Evolutionary conservation across 2,797 vertebrate genomes (phyloP), one percentile per base, ranked within the genome.

Genomic region (Pitangus sulphuratus): DNA sequence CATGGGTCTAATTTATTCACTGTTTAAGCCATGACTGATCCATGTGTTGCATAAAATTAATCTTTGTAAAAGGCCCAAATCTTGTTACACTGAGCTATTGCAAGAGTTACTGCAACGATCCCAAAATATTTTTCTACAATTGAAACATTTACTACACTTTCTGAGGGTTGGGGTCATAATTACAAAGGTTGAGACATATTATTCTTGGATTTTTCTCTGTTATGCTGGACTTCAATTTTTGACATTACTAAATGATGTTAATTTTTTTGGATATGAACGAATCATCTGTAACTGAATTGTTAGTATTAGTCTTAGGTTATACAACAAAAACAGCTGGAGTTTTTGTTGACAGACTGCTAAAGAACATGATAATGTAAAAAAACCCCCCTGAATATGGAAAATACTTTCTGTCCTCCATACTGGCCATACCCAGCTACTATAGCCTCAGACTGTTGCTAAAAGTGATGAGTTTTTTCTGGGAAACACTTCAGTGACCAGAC

Each of bases 371-470:
- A 76, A 61, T 10, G 12, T 57, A 83, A 68, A 47, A 47, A 22
- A 40, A 40, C 53, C 2, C 0, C 5, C 3, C 4, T 15, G 28
- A 75, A 48, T 21, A 42, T 3, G 74, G 26, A 62, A 72, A 58
- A n/a, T 35, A 42, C 2, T 9, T 78, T 26, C 45, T 20, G 11
- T 51, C 11, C 21, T 28, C 25, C 1, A 1, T 25, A 16, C 5
- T 37, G 62, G 13, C 37, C 45, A 16, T 44, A n/a, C 1, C 3
- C 1, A 7, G 15, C 10, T 21, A 19, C 24, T n/a, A 22, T 20
- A 58, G 30, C 45, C 37, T 21, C 24, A 65, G 24, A 31, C 5
- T 33, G 8, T 12, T 40, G 18, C 20, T 57, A 19, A 40, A 79
- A 64, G 6, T 15, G 57, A 28, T 33, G n/a, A 45, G 14, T 4